A percentile compares a stretch with the other conserved stretches of the same genome.
phyloP scores from a whole-genome alignment of 1,140 invertebrate genomes.

The Tachypleus tridentatus region DNA sequence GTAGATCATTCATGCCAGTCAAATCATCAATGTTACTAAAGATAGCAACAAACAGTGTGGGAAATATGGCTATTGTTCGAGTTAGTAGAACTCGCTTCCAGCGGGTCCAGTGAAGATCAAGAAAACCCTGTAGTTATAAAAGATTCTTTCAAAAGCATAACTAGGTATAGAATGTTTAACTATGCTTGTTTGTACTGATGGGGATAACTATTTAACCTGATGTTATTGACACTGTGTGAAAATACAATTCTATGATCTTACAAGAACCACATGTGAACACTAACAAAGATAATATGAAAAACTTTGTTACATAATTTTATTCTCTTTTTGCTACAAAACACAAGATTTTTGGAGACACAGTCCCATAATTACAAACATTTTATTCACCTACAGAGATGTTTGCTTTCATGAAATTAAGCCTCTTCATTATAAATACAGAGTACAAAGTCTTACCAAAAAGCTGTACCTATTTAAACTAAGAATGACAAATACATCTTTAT shows the following conservation, averaged over 20 bases:
- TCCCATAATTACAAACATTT: too few species aligned
- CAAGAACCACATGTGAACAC: conserved; percentile 13
- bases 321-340: too few species aligned
- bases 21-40: conserved; percentile 58
- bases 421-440: too few species aligned
- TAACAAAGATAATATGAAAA: too few species aligned
- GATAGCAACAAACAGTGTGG: conserved; percentile 70
- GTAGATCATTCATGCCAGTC: conserved; percentile 72
- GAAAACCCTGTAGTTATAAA: conserved; percentile 52
- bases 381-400: too few species aligned
- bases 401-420: too few species aligned
- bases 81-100: conserved; percentile 84
- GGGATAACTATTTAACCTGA: conserved; percentile 17
- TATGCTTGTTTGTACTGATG: conserved; percentile 10
- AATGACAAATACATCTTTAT: too few species aligned
- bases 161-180: conserved; percentile 12
- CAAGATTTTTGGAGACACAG: too few species aligned
- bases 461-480: too few species aligned
- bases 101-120: conserved; percentile 72
- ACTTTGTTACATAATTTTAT: too few species aligned
- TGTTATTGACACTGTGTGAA: conserved; percentile 14
- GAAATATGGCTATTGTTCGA: conserved; percentile 71
- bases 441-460: too few species aligned
- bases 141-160: background rate
- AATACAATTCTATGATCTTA: conserved; percentile 16